These are phyloP conservation scores for Arrhopalites spinosus DNA, from an alignment of 2,888 invertebrate genomes.

Conservation along the genomic window DNA sequence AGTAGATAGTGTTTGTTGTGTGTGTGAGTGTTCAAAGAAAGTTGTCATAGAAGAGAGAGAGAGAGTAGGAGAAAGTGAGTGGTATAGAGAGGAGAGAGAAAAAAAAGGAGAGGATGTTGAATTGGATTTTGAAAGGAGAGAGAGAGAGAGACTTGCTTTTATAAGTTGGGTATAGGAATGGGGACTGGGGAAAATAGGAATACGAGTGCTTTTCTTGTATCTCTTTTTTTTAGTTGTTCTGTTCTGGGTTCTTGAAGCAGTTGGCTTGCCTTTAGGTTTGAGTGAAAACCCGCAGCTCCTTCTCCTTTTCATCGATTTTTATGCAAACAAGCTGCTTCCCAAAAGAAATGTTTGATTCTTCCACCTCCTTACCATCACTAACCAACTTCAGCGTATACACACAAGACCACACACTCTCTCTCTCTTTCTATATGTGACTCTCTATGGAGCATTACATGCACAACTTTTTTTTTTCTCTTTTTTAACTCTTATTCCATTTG, in stretches of 20 bases:
- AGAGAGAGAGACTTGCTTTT: not conserved
- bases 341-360: constrained; percentile 53
- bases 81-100: not conserved
- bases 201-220: constrained; percentile 14
- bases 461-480: not conserved
- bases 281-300: constrained; percentile 25
- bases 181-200: not conserved
- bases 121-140: not conserved
- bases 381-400: not conserved
- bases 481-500: constrained; percentile 14
- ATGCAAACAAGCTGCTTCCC: constrained; percentile 56
- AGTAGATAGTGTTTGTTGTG: not conserved
- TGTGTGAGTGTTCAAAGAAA: not conserved
- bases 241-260: not conserved
- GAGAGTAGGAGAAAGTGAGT: not conserved
- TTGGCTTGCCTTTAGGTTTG: constrained; percentile 29
- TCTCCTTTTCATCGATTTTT: constrained; percentile 52
- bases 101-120: not conserved
- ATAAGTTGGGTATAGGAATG: not conserved
- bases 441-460: not conserved
- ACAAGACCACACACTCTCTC: not conserved
- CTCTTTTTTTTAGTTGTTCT: constrained; percentile 21
- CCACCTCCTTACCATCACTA: constrained; percentile 21
- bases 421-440: no score
- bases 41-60: not conserved